Base-by-base conservation (phyloP, 2,113 vertebrate genomes). In the Myrmecobius fasciatus region DNA sequence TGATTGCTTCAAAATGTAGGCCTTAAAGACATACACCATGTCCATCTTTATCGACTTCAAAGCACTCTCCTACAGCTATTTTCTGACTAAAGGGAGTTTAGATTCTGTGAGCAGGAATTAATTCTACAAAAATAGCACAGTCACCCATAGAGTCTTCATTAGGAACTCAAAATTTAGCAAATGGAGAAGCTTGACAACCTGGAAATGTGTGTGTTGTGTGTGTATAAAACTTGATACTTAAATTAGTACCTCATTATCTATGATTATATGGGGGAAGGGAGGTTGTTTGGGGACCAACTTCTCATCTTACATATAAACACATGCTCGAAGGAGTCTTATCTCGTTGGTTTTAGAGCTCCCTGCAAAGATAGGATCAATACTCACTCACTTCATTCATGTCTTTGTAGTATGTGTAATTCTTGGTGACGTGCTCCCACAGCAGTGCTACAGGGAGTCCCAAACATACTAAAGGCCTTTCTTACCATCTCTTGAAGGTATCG, bases 1-100 rank as follows among this genome's bases (percentile, higher is more conserved):
- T 93, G 56, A 93, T 91, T 53, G 53, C 75, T 54, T 54, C 92
- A 83, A 93, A 91, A 83, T 60, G 91, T 91, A 25, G 11, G 26
- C 54, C 47, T 83, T 46, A 83, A 92, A 52, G 51, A 91, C 25
- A 52, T 9, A 75, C 89, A 46, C 5, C 24, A 93, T 14, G 46
- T 54, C 31, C 52, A 93, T 83, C 67, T 93, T 83, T 52, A 83
- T 46, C 89, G 83, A 24, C 31, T 93, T 95, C 31, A 93, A 95
- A 95, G 31, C 47, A 83, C 67, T 3, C 46, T 91, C 25, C 56
- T 83, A 92, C 92, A 12, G 26, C 52, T 60, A 24, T 91, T 91
- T 90, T 36, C 3, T 93, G 53, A 89, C 43, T 54, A 91, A 93
- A 89, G 48, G 53, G n/a, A 60, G n/a, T 91, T 93, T 22, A 60